phyloP scores from a whole-genome alignment of 2,888 invertebrate genomes.

The Scrobipalpa costella region DNA sequence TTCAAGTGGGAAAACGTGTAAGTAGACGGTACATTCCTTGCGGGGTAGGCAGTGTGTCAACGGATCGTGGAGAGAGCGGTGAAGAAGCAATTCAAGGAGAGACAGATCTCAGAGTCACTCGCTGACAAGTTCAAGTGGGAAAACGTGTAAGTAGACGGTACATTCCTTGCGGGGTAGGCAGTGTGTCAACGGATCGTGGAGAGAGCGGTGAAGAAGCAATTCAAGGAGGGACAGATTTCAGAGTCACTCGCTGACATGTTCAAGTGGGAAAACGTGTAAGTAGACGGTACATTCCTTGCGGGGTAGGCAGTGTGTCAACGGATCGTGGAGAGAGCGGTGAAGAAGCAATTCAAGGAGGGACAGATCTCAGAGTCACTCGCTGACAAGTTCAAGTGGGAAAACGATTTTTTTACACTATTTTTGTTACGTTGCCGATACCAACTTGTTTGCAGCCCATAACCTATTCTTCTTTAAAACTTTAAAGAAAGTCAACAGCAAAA shows the following conservation, averaged over 20 bases:
- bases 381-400: conserved; percentile 67
- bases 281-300: neutral
- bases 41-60: too few species aligned
- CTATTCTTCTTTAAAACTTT: too few species aligned
- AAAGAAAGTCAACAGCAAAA: too few species aligned
- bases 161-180: too few species aligned
- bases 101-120: conserved; percentile 61
- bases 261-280: conserved; percentile 57
- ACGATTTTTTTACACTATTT: too few species aligned
- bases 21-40: neutral
- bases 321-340: conserved; percentile 62
- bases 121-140: conserved; percentile 38
- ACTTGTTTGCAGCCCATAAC: too few species aligned
- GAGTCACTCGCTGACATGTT: conserved; percentile 63
- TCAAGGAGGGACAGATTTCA: conserved; percentile 64
- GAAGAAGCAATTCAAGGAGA: too few species aligned
- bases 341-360: conserved; percentile 68
- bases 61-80: too few species aligned
- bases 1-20: neutral
- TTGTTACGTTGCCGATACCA: too few species aligned
- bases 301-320: too few species aligned
- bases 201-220: too few species aligned
- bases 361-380: conserved; percentile 65
- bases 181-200: too few species aligned
- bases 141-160: neutral